Conservation (phyloP, 1,140 invertebrate species). For the Macrostomum lignano region DNA sequence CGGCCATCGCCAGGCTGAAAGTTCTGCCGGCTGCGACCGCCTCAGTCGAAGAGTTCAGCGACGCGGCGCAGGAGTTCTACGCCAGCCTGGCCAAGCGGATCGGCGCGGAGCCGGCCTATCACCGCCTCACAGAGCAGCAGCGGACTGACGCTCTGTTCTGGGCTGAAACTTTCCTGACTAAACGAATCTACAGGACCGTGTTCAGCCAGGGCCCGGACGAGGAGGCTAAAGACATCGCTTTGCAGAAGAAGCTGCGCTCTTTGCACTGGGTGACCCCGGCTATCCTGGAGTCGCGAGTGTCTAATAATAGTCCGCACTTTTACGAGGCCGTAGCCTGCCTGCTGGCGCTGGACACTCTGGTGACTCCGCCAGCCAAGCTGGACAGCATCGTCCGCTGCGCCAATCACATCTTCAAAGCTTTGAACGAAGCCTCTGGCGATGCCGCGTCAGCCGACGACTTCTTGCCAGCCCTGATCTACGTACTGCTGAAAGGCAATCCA, state of each 20-base stretch:
- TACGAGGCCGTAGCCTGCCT: conserved; percentile 49
- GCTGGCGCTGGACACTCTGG: conserved; percentile 63
- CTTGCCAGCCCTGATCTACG: conserved; percentile 75
- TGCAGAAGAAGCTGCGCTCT: conserved; percentile 42
- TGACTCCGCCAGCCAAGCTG: conserved; percentile 73
- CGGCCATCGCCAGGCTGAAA: no score
- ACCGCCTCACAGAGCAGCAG: no score
- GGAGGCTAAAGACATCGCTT: background rate
- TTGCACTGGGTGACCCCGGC: conserved; percentile 74
- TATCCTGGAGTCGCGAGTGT: conserved; percentile 62
- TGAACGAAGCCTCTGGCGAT: conserved; percentile 37
- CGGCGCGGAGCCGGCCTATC: no score
- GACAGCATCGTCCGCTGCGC: conserved; percentile 60
- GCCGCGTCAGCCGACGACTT: conserved; percentile 79
- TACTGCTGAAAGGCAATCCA: conserved; percentile 84
- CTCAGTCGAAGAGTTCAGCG: no score
- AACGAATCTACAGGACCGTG: no score
- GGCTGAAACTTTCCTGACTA: no score
- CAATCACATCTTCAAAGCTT: conserved; percentile 56
- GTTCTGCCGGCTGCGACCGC: no score
- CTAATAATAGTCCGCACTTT: conserved; percentile 48
- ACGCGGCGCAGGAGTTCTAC: no score
- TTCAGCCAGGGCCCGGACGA: no score
- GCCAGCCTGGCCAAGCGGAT: no score
- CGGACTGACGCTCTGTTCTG: no score